Evolutionary conservation across 2,113 vertebrate species (phyloP), one percentile per base, ranked within the genome.

Genomic region (Leptosomus discolor): DNA sequence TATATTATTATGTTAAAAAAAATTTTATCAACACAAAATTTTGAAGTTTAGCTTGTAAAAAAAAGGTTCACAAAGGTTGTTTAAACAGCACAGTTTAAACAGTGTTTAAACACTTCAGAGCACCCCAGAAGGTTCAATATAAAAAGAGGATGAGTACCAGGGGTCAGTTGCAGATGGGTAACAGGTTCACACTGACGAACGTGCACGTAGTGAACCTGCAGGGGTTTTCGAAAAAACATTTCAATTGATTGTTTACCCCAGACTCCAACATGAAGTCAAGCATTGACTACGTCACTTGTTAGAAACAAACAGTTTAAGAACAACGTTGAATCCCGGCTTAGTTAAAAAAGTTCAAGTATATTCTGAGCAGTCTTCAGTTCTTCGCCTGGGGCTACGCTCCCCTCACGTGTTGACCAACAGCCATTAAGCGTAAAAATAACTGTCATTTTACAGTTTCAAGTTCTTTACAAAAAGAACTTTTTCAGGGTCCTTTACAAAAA

Each of bases 291-390:
- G 68, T 53, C 88, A 60, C 77, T 58, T 93, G 36, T 80, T 84
- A 92, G 74, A 88, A 93, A 69, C 61, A 95, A 97, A 80, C 78
- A 58, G 90, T 95, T 94, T 73, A 95, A 91, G 84, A 58, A 53
- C 9, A 76, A 80, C 48, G 53, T 5, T 4, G 75, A 96, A 69
- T 60, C 20, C 11, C 56, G 73, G 37, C 58, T 94, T 82, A 29
- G 53, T 39, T 79, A 5, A 60, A 63, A 29, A 90, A 30, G 24
- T 94, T 86, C 56, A 73, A 53, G 61, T 39, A 43, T 26, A 45
- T 67, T 88, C 65, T 43, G 54, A 95, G 73, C 24, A 74, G 36
- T 81, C 73, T 92, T 89, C 79, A 82, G 29, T 46, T 86, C 71
- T 87, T 92, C 2, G 0, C 12, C 50, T 48, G 57, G 6, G 6